Conservation (phyloP, 1,140 invertebrate genomes). For the Neomicropteryx cornuta region DNA sequence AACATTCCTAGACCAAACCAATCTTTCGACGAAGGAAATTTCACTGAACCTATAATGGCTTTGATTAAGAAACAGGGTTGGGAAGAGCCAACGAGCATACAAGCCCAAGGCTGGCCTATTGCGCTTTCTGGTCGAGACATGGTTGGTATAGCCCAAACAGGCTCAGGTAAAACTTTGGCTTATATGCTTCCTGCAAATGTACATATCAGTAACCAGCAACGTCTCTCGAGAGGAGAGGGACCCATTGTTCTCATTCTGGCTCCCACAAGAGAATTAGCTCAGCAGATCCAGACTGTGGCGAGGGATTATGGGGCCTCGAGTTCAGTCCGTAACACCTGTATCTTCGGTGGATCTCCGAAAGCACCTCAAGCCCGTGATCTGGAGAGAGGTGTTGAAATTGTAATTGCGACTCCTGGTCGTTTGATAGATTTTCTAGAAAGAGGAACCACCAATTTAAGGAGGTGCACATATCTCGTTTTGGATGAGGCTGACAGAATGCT, state of each 20-base stretch:
- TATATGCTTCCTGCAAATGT: slow-evolving; percentile 74
- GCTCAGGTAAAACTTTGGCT: slow-evolving; percentile 82
- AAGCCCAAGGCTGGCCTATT: slow-evolving; percentile 87
- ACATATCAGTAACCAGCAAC: slow-evolving; percentile 62
- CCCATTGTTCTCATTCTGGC: slow-evolving; percentile 89
- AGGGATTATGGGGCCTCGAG: slow-evolving; percentile 77
- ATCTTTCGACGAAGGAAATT: slow-evolving; percentile 79
- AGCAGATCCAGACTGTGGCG: slow-evolving; percentile 95
- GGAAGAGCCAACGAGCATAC: slow-evolving; percentile 76
- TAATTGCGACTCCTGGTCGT: slow-evolving; percentile 93
- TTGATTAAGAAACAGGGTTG: slow-evolving; percentile 76
- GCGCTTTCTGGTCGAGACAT: slow-evolving; percentile 83
- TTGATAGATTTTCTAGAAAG: slow-evolving; percentile 95
- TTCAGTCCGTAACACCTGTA: slow-evolving; percentile 81
- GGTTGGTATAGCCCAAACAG: slow-evolving; percentile 92
- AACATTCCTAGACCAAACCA: slow-evolving; percentile 77
- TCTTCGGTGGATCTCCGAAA: slow-evolving; percentile 95
- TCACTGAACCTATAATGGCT: slow-evolving; percentile 72
- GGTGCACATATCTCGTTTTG: slow-evolving; percentile 91
- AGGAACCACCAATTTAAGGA: slow-evolving; percentile 77
- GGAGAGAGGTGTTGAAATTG: slow-evolving; percentile 82
- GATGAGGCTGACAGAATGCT: slow-evolving; percentile 90
- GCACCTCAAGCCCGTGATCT: slow-evolving; percentile 87
- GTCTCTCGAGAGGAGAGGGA: slow-evolving; percentile 68
- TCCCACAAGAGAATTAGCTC: slow-evolving; percentile 92